Evolutionary conservation across 1,140 invertebrate genomes (phyloP).

Genomic region (Pantala flavescens): DNA sequence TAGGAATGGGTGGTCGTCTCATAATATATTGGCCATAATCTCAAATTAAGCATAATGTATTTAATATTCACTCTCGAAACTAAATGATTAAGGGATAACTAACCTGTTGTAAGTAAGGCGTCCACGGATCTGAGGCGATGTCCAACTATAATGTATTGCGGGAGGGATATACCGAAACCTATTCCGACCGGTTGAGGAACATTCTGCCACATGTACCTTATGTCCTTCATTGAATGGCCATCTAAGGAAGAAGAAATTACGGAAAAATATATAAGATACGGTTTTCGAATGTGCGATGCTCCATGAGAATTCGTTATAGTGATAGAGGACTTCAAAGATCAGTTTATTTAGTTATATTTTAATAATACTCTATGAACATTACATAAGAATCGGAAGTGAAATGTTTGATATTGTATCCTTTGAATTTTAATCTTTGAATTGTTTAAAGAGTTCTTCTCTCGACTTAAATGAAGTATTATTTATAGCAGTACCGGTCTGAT

Average conservation of each 20-base stretch:
- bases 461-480: too few species aligned
- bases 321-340: neutral
- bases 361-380: too few species aligned
- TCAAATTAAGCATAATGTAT: too few species aligned
- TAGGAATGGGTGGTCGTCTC: too few species aligned
- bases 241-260: conserved; percentile 59
- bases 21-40: too few species aligned
- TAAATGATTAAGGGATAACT: neutral
- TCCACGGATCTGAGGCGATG: conserved; percentile 82
- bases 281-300: neutral
- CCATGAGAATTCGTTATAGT: neutral
- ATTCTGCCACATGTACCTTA: conserved; percentile 91
- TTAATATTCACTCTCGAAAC: too few species aligned
- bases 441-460: too few species aligned
- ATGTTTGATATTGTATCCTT: too few species aligned
- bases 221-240: conserved; percentile 95
- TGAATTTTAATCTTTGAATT: too few species aligned
- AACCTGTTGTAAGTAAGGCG: conserved; percentile 84
- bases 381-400: too few species aligned
- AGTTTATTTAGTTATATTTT: neutral
- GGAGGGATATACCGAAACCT: conserved; percentile 82
- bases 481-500: too few species aligned
- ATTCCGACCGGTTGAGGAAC: conserved; percentile 84
- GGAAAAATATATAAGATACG: neutral
- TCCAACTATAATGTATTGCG: conserved; percentile 88